A percentile compares a stretch with the other conserved stretches of the same genome.
Evolutionary conservation across 2,888 invertebrate species (phyloP).

Genomic region (Philhelius pedissequus): DNA sequence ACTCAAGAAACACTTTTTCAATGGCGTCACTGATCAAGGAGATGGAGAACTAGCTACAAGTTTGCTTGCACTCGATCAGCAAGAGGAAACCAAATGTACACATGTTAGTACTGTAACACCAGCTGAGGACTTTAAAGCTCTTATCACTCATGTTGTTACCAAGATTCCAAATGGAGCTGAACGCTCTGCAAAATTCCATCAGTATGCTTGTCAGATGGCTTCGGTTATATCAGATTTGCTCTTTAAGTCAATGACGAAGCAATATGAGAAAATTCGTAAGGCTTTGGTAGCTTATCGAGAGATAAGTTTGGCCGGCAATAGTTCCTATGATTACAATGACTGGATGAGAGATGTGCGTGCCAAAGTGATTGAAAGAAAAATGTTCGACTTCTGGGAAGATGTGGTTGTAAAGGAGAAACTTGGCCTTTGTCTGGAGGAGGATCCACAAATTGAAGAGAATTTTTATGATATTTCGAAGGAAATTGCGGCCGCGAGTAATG

Average conservation of each 20-base stretch:
- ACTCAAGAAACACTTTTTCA: slow-evolving; percentile 67
- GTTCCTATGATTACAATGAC: slow-evolving; percentile 74
- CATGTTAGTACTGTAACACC: slow-evolving; percentile 83
- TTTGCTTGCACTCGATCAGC: background rate
- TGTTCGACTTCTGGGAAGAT: slow-evolving; percentile 74
- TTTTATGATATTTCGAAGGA: slow-evolving; percentile 70
- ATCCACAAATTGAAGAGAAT: slow-evolving; percentile 70
- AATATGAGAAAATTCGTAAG: slow-evolving; percentile 72
- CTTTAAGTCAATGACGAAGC: slow-evolving; percentile 71
- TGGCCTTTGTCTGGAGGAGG: slow-evolving; percentile 74
- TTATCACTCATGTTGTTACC: slow-evolving; percentile 78
- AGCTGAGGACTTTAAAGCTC: slow-evolving; percentile 81
- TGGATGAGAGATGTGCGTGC: slow-evolving; percentile 74
- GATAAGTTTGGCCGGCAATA: slow-evolving; percentile 72
- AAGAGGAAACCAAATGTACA: slow-evolving; percentile 36
- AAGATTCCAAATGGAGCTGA: slow-evolving; percentile 71
- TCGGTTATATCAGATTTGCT: slow-evolving; percentile 73
- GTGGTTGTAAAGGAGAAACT: slow-evolving; percentile 73
- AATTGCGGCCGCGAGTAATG: slow-evolving; percentile 3
- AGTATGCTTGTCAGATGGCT: slow-evolving; percentile 74
- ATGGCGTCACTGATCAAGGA: slow-evolving; percentile 60
- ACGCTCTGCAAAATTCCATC: slow-evolving; percentile 73
- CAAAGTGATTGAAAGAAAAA: slow-evolving; percentile 69
- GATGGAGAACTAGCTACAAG: background rate
- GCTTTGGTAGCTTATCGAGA: slow-evolving; percentile 73